Base-by-base conservation (phyloP, 1,140 invertebrate species). In the Drosophila guanche region DNA sequence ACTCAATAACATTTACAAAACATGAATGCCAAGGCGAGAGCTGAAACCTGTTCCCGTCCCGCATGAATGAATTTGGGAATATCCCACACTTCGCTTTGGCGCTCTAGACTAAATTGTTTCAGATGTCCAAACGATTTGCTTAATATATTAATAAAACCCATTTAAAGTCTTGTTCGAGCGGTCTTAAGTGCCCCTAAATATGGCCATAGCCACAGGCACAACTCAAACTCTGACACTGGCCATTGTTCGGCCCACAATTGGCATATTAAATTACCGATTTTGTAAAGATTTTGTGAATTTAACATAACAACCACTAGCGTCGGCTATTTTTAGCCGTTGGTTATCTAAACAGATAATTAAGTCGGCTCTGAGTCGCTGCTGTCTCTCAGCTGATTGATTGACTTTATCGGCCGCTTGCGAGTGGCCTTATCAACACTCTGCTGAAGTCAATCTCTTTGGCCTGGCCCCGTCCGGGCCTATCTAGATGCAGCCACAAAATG, bases 311-410 rank as follows among this genome's bases (percentile, higher is more conserved):
- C 33, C 53, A 50, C 33, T 46, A 58, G 50, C 45, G 16, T 37
- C 51, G 29, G 63, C 69, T 70, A 81, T 83, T 83, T 78, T 58
- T 70, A 81, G 81, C 58, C 73, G 58, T 25, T 33, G 69, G 41
- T 68, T 65, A 70, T 72, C 59, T 56, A 73, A 74, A 55, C 70
- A 85, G 72, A 86, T 86, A 84, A 84, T 84, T 84, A 84, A 84
- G 80, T 84, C 80, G 79, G 66, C 56, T 76, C 66, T 74, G 61
- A 86, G 77, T 65, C 75, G 79, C 70, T 59, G 74, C 72, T 75
- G 81, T 84, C 81, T 80, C 47, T 47, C 69, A 76, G 68, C 72
- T 80, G 80, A 84, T 84, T 84, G 80, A 84, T 84, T 84, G 80
- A 84, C 80, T 84, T 84, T 84, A 84, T 84, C 80, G 70, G 46